Conservation (phyloP, 1,140 invertebrate genomes). For the Sarcophaga bullata region DNA sequence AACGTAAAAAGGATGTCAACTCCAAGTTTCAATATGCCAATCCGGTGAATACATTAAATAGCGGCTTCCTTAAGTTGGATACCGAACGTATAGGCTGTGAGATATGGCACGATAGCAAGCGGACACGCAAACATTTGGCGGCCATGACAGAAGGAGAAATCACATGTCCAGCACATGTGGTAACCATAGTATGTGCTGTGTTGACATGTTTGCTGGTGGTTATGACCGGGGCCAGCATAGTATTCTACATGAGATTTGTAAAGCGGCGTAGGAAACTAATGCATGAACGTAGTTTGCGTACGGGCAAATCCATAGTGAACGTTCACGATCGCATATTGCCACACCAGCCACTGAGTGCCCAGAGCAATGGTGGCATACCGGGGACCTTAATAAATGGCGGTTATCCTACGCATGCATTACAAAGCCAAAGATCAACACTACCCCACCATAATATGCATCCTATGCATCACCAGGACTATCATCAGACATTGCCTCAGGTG, state of each 20-base stretch:
- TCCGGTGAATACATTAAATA: constrained; percentile 45
- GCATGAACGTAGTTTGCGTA: constrained; percentile 56
- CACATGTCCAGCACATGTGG: constrained; percentile 64
- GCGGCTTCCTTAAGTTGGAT: constrained; percentile 57
- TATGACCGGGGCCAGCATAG: constrained; percentile 60
- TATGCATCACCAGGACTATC: constrained; percentile 55
- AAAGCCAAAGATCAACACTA: constrained; percentile 51
- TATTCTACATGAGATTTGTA: constrained; percentile 63
- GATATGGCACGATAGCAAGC: constrained; percentile 58
- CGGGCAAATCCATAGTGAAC: constrained; percentile 63
- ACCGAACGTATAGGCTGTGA: constrained; percentile 62
- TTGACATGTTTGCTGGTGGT: constrained; percentile 59
- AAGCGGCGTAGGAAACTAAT: constrained; percentile 59
- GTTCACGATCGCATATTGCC: constrained; percentile 63
- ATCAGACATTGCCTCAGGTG: constrained; percentile 61
- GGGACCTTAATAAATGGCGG: constrained; percentile 42
- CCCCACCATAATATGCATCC: constrained; percentile 55
- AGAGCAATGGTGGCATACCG: constrained; percentile 6
- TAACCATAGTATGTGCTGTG: constrained; percentile 64
- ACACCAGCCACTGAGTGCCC: constrained; percentile 51
- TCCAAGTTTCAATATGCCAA: constrained; percentile 19
- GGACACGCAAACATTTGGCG: constrained; percentile 52
- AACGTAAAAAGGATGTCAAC: constrained; percentile 55
- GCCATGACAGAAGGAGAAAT: constrained; percentile 63
- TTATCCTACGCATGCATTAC: constrained; percentile 60